Conservation (phyloP, 2,113 vertebrate species). For the Epinephelus cyanopodus region DNA sequence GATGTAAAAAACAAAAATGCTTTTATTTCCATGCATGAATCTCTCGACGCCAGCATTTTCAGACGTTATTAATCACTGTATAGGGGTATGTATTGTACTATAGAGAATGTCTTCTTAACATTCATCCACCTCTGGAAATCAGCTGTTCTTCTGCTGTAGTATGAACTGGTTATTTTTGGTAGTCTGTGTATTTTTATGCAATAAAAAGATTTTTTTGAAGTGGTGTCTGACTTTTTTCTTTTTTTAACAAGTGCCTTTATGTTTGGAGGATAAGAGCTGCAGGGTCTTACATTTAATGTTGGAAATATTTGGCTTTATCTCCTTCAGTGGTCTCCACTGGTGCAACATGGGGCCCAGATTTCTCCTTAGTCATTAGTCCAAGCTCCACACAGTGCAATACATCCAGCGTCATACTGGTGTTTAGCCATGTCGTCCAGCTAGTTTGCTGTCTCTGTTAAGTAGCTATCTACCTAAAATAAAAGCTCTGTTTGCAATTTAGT, state of each 20-base stretch:
- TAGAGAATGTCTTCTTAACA: constrained; percentile 32
- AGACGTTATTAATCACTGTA: constrained; percentile 1
- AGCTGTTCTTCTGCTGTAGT: constrained; percentile 62
- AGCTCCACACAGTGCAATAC: too few relatives aligned
- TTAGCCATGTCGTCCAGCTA: too few relatives aligned
- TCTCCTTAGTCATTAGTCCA: too few relatives aligned
- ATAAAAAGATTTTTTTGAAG: constrained; percentile 69
- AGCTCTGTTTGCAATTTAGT: too few relatives aligned
- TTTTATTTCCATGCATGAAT: neutral
- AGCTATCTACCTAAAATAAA: too few relatives aligned
- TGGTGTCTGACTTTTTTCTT: neutral
- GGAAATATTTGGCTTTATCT: too few relatives aligned
- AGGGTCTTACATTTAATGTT: too few relatives aligned
- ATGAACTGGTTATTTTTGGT: constrained; percentile 59
- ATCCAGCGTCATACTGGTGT: too few relatives aligned
- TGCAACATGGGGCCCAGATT: too few relatives aligned
- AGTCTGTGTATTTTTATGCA: constrained; percentile 69
- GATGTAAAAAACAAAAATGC: neutral
- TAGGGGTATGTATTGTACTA: constrained; percentile 17
- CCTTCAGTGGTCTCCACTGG: too few relatives aligned
- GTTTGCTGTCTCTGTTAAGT: too few relatives aligned
- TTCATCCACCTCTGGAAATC: constrained; percentile 24
- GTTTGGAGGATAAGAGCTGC: neutral
- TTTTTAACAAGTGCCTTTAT: neutral
- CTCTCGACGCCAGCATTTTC: constrained; percentile 9